A percentile compares a stretch with the other conserved stretches of the same genome.
phyloP scores from a whole-genome alignment of 2,888 invertebrate genomes.

The Cephonodes hylas region DNA sequence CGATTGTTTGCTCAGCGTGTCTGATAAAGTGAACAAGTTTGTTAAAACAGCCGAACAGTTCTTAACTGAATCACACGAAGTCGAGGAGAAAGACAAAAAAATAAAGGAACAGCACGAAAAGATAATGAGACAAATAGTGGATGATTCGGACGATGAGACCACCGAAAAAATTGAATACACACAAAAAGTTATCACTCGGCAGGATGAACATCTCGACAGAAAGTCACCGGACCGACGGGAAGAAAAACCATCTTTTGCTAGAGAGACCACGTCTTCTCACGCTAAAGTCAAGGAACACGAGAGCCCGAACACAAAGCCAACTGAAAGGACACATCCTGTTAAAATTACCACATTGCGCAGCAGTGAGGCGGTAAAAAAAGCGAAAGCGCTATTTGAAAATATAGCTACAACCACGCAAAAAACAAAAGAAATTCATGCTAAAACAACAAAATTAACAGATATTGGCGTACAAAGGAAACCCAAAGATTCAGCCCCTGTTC shows the following conservation, averaged over 20 bases:
- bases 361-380: conserved; percentile 85
- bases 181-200: conserved; percentile 23
- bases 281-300: conserved; percentile 45
- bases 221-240: conserved; percentile 29
- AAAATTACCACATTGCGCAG: conserved; percentile 76
- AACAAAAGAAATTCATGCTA: conserved; percentile 44
- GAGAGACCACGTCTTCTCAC: conserved; percentile 50
- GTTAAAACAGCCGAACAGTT: conserved; percentile 82
- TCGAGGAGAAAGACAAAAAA: conserved; percentile 62
- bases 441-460: conserved; percentile 71
- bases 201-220: conserved; percentile 1
- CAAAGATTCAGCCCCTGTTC: conserved; percentile 47
- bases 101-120: conserved; percentile 70
- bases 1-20: conserved; percentile 83
- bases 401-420: conserved; percentile 72
- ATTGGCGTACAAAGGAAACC: conserved; percentile 67
- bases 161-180: conserved; percentile 29
- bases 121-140: conserved; percentile 62
- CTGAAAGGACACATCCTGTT: conserved; percentile 47
- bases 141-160: conserved; percentile 46
- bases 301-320: conserved; percentile 42
- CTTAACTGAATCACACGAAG: conserved; percentile 53
- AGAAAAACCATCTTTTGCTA: conserved; percentile 37
- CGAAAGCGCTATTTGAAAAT: conserved; percentile 86
- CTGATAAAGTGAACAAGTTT: conserved; percentile 84